Evolutionary conservation across 2,888 invertebrate genomes (phyloP), one percentile per base, ranked within the genome.

Genomic region (Parochlus steinenii): DNA sequence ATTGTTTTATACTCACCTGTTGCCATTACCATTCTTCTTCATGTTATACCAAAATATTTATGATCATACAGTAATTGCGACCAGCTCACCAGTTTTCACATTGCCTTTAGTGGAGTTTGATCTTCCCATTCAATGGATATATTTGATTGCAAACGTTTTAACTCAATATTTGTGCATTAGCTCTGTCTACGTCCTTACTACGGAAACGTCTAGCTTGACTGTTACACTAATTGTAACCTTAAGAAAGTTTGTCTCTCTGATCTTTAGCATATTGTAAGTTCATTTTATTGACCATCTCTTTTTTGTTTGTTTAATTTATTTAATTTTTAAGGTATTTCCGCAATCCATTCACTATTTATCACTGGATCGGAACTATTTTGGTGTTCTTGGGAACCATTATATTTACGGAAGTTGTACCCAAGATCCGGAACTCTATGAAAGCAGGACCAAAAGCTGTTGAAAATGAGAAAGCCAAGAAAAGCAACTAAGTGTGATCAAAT

Each of bases 221-320:
- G 93, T 98, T 2, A 97, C 95, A 0, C 63, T 98, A 45, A 89
- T 98, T 1, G 81, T 98, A 19, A 98, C 98, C 0, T 59, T 97
- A 36, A 67, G 98, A 32, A 98, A 98, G 61, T 98, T 98, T 53
- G 69, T 87, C 20, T 93, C 93, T 1, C 63, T 98, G 23, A 57
- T 98, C n/a, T 81, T 98, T 52, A 97, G 95, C 1, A 92, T 98
- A 45, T 47, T 86, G 31, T 59, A n/a, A n/a, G n/a, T n/a, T n/a
- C n/a, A n/a, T n/a, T n/a, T n/a, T n/a, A n/a, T n/a, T n/a, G n/a
- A n/a, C n/a, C n/a, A n/a, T n/a, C n/a, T n/a, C n/a, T n/a, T n/a
- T n/a, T n/a, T n/a, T n/a, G n/a, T n/a, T n/a, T n/a, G n/a, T n/a
- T n/a, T n/a, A n/a, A n/a, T n/a, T n/a, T n/a, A n/a, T n/a, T n/a